Evolutionary conservation across 2,888 invertebrate species (phyloP), one percentile per base, ranked within the genome.

Genomic region (Melikaiella ostensackeni): DNA sequence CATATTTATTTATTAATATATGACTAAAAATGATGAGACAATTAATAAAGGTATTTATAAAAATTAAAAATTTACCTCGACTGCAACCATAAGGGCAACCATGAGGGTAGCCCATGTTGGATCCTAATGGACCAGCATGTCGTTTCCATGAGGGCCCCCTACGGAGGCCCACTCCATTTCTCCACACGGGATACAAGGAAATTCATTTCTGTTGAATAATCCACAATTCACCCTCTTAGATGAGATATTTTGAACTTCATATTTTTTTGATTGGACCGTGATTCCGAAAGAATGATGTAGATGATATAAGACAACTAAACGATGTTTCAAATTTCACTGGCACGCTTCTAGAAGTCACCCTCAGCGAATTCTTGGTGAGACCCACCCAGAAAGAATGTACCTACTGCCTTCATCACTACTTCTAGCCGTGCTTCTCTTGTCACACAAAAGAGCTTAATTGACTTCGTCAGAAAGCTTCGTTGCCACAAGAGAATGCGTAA

Each of bases 401-500:
- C 70, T 70, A 50, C 50, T 33, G 70, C 70, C 70, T 70, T 50
- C n/a, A 70, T 70, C 70, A 50, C 70, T 50, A 70, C 50, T 74
- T 38, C 74, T 61, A 35, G 24, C 78, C 73, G 79, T 79, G 78
- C 78, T 82, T 79, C 82, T 79, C 80, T 76, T 80, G 46, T 70
- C 46, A 13, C 81, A 87, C 85, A 84, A 85, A 85, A 87, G 85
- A 82, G 83, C 87, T 87, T 88, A 89, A 89, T 89, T 89, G 86
- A 89, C 88, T 89, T 89, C 86, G 88, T 89, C 87, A 87, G 87
- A 83, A 87, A 84, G 84, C 83, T 83, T 80, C 80, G 80, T 75
- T 79, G 81, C 82, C 81, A 75, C 80, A 74, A 79, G 81, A 84
- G 81, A 81, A 79, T 82, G 80, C 83, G 82, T 81, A 85, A 86